Conservation (phyloP, 1,140 invertebrate genomes). For the Macrocentrus cingulum region DNA sequence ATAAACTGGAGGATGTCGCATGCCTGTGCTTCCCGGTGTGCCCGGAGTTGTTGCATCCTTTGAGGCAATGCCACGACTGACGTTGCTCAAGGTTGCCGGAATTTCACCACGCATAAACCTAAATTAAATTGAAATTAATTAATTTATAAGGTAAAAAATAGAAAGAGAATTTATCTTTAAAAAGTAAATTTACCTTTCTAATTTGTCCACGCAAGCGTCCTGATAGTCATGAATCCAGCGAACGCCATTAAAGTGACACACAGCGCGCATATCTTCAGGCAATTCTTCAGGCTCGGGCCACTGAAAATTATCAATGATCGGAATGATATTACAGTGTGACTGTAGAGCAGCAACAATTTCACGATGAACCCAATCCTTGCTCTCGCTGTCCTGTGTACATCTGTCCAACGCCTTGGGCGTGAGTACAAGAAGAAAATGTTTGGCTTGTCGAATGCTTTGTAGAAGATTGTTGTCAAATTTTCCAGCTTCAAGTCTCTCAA, state of each 20-base stretch:
- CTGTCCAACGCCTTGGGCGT: constrained; percentile 93
- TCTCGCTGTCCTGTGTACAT: constrained; percentile 87
- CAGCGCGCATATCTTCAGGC: constrained; percentile 95
- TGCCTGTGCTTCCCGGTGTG: too few relatives aligned
- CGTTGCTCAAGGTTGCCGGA: too few relatives aligned
- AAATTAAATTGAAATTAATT: constrained; percentile 20
- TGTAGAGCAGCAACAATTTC: constrained; percentile 96
- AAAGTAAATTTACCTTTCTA: constrained; percentile 84
- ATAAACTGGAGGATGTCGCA: too few relatives aligned
- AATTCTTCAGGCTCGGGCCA: constrained; percentile 93
- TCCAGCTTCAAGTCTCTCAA: constrained; percentile 91
- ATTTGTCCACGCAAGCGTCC: constrained; percentile 98
- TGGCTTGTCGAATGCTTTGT: constrained; percentile 94
- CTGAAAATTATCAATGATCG: constrained; percentile 95
- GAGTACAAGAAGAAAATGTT: constrained; percentile 94
- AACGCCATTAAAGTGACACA: constrained; percentile 94
- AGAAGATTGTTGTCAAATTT: constrained; percentile 98
- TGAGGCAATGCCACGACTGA: too few relatives aligned
- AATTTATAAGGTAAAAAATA: constrained; percentile 20
- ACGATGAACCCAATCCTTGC: constrained; percentile 99
- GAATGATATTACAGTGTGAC: constrained; percentile 97
- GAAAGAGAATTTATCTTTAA: too few relatives aligned
- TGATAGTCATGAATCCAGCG: constrained; percentile 99
- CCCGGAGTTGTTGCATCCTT: too few relatives aligned
- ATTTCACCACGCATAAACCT: constrained; percentile 82